Evolutionary conservation across 2,888 invertebrate genomes (phyloP), one percentile per base, ranked within the genome.

Genomic region (Cephus pulcher): DNA sequence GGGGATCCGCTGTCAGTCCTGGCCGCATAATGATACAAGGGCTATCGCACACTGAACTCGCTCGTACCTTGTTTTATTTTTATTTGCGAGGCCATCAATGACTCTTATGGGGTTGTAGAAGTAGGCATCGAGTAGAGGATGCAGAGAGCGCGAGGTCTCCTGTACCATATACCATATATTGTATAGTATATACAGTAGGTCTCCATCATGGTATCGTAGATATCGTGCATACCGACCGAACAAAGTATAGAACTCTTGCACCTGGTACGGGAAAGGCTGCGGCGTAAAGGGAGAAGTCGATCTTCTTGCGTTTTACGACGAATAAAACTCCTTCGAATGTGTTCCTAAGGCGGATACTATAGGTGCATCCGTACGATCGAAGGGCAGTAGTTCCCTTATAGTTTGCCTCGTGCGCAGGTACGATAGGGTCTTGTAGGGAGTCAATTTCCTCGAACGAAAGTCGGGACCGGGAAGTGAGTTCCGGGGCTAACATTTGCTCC

Each of bases 361-460:
- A 1, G 71, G 69, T 74, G 56, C 74, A 75, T 79, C 76, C 76
- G 35, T 68, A 71, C 33, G 34, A 34, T 71, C 71, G 33, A 15
- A 23, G n/a, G 74, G 35, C 30, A 37, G 74, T 77, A 78, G 80
- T 80, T 78, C 76, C 81, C 80, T 86, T 80, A 83, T 79, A 82
- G 82, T 83, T 80, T 34, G 76, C 80, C 69, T 79, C 74, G 74
- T 15, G 78, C 75, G 73, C 77, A 77, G 80, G 78, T 79, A 82
- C 33, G 74, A 75, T 30, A 4, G 77, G 77, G 78, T 77, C 81
- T 80, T 77, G 80, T 81, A 79, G 80, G 84, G 82, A 86, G 84
- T 86, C 84, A 85, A 86, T 87, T 86, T 85, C 82, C 83, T 78
- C 80, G 79, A 82, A 83, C 79, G 84, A 84, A 84, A 83, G 79